Conservation (phyloP, 2,888 invertebrate species). For the Abrostola triplasia region DNA sequence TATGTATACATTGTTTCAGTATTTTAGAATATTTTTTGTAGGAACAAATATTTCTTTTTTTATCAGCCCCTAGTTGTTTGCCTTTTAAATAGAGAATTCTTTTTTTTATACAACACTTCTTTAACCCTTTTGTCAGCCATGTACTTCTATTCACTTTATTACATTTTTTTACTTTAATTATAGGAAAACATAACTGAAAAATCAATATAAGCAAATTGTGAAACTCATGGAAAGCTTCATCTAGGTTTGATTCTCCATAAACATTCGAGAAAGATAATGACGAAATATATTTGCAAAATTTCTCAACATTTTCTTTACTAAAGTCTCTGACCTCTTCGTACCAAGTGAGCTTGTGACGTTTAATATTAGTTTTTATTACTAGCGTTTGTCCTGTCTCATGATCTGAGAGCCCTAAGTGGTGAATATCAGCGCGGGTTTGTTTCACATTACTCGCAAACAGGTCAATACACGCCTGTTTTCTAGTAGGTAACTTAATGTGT, state of each 20-base stretch:
- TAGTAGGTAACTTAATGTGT: neutral
- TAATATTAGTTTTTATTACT: neutral
- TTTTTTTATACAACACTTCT: neutral
- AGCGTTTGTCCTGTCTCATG: neutral
- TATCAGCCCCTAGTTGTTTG: neutral
- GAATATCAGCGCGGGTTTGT: neutral
- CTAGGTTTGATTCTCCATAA: neutral
- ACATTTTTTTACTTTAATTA: neutral
- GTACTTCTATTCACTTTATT: neutral
- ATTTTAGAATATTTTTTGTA: neutral
- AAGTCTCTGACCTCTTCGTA: neutral
- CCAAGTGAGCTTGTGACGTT: neutral
- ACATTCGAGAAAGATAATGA: neutral
- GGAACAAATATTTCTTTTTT: neutral
- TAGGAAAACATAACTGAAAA: neutral
- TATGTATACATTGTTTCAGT: neutral
- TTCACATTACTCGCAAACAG: neutral
- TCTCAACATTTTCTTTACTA: conserved; percentile 1
- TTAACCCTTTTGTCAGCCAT: neutral
- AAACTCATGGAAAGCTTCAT: neutral
- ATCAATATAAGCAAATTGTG: neutral
- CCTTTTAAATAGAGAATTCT: neutral
- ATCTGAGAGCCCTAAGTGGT: neutral
- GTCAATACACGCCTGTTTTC: neutral
- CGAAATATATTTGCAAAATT: neutral